Evolutionary conservation across 2,113 vertebrate species (phyloP).

Genomic region (Oxyura jamaicensis): DNA sequence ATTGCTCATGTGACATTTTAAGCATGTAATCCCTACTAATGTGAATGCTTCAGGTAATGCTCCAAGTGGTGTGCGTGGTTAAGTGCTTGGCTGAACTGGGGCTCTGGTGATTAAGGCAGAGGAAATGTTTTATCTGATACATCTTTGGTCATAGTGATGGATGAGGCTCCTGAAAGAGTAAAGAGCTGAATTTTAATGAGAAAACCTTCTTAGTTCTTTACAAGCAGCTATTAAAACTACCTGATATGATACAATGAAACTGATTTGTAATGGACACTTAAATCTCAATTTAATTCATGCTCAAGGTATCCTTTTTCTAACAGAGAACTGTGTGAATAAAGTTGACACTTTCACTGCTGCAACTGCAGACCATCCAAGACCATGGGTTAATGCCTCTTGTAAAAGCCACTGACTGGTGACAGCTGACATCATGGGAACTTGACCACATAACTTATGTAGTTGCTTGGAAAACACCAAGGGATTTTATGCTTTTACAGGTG

Average conservation of each 20-base stretch:
- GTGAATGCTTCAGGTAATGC: neutral
- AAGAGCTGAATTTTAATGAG: neutral
- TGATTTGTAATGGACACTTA: neutral
- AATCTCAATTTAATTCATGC: neutral
- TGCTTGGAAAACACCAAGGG: neutral
- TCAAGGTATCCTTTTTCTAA: neutral
- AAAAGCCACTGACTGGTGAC: neutral
- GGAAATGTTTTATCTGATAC: neutral
- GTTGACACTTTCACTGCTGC: neutral
- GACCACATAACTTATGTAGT: neutral
- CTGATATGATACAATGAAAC: neutral
- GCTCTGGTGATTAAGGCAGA: neutral
- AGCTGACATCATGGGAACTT: neutral
- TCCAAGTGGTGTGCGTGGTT: neutral
- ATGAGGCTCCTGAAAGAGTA: neutral
- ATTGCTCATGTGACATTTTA: neutral
- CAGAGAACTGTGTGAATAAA: neutral
- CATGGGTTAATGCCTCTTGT: neutral
- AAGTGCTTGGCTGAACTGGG: neutral
- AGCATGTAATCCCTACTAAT: neutral
- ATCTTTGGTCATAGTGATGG: neutral
- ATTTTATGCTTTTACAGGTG: neutral
- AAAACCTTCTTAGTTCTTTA: neutral
- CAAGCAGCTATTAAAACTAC: neutral
- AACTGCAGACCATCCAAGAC: neutral